Conservation (phyloP, 2,888 invertebrate species). For the Drosophila parthenogenetica region DNA sequence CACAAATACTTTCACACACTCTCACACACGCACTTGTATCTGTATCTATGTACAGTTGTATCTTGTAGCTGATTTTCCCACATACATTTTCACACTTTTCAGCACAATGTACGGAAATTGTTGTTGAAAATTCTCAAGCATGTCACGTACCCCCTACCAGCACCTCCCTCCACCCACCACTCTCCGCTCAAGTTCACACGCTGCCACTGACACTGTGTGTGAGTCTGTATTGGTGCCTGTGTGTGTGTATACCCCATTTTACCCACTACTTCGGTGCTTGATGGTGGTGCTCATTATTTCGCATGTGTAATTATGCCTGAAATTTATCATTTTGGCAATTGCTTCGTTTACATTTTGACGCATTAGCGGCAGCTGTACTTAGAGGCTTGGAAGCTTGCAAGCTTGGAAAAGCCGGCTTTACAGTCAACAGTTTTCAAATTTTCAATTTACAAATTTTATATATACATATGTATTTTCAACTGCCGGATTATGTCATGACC, state of each 20-base stretch:
- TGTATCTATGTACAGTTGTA: conserved; percentile 27
- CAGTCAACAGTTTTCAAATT: no score
- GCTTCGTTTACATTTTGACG: conserved; percentile 46
- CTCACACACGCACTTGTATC: conserved; percentile 23
- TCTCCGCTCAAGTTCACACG: neutral
- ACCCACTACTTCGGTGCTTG: conserved; percentile 1
- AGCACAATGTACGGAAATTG: conserved; percentile 67
- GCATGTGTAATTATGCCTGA: conserved; percentile 63
- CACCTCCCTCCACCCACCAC: neutral
- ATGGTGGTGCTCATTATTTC: conserved; percentile 24
- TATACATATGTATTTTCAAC: conserved; percentile 8
- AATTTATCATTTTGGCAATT: conserved; percentile 63
- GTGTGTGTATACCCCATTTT: neutral
- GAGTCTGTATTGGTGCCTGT: conserved; percentile 1
- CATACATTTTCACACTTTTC: conserved; percentile 53
- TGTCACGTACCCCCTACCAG: conserved; percentile 30
- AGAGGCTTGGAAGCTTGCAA: no score
- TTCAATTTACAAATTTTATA: conserved; percentile 5
- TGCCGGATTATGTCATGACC: conserved; percentile 44
- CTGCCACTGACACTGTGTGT: conserved; percentile 16
- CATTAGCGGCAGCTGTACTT: conserved; percentile 41
- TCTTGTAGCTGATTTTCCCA: conserved; percentile 25
- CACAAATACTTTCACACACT: conserved; percentile 37
- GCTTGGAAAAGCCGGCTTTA: no score
- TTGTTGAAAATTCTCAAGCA: conserved; percentile 60